phyloP scores from a whole-genome alignment of 2,888 invertebrate species.

The Notodonta dromedarius region DNA sequence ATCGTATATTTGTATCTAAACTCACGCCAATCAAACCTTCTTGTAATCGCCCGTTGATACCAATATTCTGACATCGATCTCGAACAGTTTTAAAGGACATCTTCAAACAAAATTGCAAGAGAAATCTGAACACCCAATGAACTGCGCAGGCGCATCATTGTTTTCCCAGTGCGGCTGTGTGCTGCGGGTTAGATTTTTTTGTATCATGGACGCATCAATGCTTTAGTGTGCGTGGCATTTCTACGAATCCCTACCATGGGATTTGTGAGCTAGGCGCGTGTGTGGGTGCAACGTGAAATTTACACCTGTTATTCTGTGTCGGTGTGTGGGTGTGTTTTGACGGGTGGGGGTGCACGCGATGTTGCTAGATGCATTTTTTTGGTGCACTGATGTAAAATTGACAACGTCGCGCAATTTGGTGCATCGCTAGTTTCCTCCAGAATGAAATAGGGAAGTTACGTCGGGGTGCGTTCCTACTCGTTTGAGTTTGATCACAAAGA shows the following conservation, averaged over 20 bases:
- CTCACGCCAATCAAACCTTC: no score
- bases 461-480: no score
- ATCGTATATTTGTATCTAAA: no score
- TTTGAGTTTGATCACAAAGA: no score
- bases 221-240: conserved; percentile 53
- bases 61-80: conserved; percentile 9
- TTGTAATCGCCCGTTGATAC: no score
- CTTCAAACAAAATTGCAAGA: conserved; percentile 47
- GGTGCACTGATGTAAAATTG: conserved; percentile 69
- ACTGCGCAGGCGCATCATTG: conserved; percentile 54
- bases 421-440: conserved; percentile 33
- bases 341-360: conserved; percentile 62
- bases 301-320: conserved; percentile 57
- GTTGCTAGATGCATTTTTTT: conserved; percentile 76
- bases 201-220: conserved; percentile 27
- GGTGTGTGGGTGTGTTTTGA: conserved; percentile 43
- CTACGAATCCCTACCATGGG: conserved; percentile 55
- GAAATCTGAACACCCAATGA: conserved; percentile 36
- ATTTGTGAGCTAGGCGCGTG: conserved; percentile 26
- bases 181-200: conserved; percentile 60
- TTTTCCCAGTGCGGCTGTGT: conserved; percentile 48
- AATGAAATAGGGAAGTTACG: not conserved
- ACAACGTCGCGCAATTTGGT: conserved; percentile 76
- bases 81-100: not conserved
- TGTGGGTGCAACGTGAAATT: conserved; percentile 50